These are phyloP conservation scores for Macrosiphum euphorbiae DNA, from an alignment of 2,888 invertebrate genomes.

Conservation along the genomic window DNA sequence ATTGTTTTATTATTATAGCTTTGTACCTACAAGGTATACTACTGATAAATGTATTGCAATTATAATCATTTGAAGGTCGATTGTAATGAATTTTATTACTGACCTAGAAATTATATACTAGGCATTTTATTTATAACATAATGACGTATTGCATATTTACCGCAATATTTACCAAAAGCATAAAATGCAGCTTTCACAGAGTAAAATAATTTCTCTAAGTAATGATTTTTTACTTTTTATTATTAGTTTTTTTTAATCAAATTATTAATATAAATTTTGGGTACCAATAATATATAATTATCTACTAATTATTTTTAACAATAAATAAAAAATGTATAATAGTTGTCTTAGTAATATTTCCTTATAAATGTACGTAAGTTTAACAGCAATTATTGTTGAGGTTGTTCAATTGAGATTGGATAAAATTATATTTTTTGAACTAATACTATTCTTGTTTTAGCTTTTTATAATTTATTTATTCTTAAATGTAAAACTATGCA, in stretches of 20 bases:
- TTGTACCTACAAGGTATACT: constrained; percentile 14
- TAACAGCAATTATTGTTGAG: background rate
- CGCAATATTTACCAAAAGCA: background rate
- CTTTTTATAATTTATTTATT: background rate
- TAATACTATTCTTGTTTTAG: background rate
- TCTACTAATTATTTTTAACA: background rate
- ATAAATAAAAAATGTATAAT: background rate
- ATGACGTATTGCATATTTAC: background rate
- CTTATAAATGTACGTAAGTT: background rate
- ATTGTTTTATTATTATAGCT: constrained; percentile 38
- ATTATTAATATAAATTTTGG: background rate
- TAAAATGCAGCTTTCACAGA: background rate
- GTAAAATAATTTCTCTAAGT: background rate
- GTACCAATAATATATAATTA: background rate
- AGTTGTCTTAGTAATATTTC: background rate
- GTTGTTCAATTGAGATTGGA: background rate
- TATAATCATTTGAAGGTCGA: constrained; percentile 31
- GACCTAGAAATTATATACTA: constrained; percentile 36
- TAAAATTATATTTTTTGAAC: background rate
- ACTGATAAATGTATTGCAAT: constrained; percentile 25
- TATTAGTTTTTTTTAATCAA: background rate
- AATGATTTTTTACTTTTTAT: background rate
- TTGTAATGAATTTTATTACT: constrained; percentile 6
- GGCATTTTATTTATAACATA: background rate
- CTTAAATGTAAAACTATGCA: background rate